Evolutionary conservation across 2,113 vertebrate species (phyloP).

Genomic region (Elanus axillaris): DNA sequence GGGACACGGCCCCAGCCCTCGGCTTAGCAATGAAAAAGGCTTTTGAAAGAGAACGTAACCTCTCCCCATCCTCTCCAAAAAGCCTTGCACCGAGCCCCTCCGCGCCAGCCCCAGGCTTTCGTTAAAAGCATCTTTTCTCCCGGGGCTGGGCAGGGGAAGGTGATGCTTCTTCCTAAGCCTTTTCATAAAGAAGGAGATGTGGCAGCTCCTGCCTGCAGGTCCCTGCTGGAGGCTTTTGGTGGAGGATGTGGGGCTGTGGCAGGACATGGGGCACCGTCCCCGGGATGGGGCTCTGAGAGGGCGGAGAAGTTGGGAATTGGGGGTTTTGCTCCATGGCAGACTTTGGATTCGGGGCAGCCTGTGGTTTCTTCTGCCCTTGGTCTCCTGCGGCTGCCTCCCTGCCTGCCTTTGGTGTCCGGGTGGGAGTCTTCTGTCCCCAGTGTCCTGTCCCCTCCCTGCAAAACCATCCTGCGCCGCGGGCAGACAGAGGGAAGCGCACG

Average conservation of each 20-base stretch:
- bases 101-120: neutral
- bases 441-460: neutral
- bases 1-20: neutral
- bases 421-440: neutral
- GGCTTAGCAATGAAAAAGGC: constrained; percentile 26
- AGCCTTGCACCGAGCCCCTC: neutral
- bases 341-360: neutral
- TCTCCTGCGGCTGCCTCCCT: neutral
- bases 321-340: neutral
- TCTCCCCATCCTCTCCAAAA: fast-evolving
- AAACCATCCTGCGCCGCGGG: fast-evolving
- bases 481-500: fast-evolving
- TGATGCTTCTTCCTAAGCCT: neutral
- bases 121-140: neutral
- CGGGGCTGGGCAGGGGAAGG: neutral
- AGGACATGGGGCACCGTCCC: neutral
- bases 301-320: neutral
- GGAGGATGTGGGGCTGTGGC: fast-evolving
- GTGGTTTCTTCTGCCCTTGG: neutral
- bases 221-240: fast-evolving
- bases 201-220: neutral
- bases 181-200: neutral
- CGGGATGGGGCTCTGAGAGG: fast-evolving
- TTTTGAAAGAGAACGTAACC: neutral
- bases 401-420: neutral